phyloP scores from a whole-genome alignment of 2,797 vertebrate species.

The Adrianichthys oophorus region DNA sequence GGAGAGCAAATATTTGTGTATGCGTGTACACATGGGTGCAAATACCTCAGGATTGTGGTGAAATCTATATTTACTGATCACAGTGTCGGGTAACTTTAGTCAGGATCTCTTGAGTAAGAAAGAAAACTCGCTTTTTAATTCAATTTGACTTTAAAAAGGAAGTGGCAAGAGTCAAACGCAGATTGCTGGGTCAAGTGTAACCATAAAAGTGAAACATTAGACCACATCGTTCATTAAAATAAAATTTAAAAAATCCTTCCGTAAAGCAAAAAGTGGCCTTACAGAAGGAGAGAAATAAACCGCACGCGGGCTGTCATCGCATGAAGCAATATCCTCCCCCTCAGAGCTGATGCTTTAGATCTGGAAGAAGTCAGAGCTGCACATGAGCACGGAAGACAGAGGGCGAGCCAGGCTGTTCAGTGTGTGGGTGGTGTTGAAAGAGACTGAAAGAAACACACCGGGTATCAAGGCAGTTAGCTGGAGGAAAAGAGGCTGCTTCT shows the following conservation, averaged over 20 bases:
- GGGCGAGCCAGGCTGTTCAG: conserved; percentile 71
- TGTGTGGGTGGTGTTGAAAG: conserved; percentile 73
- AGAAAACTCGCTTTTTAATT: conserved; percentile 36
- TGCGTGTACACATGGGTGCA: neutral
- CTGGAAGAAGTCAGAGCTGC: conserved; percentile 55
- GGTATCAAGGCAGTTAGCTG: conserved; percentile 54
- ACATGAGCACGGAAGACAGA: conserved; percentile 59
- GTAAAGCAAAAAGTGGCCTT: conserved; percentile 25
- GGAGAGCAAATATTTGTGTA: conserved; percentile 6
- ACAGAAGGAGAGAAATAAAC: conserved; percentile 40
- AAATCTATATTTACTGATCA: conserved; percentile 63
- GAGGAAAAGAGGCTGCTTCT: conserved; percentile 60
- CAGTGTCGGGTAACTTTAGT: conserved; percentile 61
- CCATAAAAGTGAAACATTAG: conserved; percentile 8
- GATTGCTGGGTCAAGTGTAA: conserved; percentile 17
- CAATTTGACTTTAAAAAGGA: conserved; percentile 7
- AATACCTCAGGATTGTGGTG: conserved; percentile 40
- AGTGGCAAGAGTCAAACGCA: conserved; percentile 13
- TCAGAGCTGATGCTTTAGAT: conserved; percentile 65
- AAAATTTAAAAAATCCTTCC: conserved; percentile 6
- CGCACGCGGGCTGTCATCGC: conserved; percentile 56
- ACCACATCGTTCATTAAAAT: conserved; percentile 5
- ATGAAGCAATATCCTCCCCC: conserved; percentile 52
- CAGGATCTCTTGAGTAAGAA: conserved; percentile 30
- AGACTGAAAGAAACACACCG: conserved; percentile 41